Conservation (phyloP, 2,888 invertebrate species). For the Dryomyza anilis region DNA sequence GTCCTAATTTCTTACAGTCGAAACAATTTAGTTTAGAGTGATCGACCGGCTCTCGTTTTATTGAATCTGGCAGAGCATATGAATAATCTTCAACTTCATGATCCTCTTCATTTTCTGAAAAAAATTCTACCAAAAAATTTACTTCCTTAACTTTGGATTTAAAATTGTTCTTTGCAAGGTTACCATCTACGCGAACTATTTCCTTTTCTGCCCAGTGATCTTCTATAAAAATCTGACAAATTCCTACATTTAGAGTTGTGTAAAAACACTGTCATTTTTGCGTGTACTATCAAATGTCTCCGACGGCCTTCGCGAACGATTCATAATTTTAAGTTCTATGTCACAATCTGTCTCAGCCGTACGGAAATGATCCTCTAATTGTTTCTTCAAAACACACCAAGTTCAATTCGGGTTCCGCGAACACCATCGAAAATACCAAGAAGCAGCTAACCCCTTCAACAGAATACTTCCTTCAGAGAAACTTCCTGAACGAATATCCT, state of each 20-base stretch:
- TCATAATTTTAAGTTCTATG: neutral
- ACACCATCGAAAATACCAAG: neutral
- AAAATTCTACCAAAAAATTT: neutral
- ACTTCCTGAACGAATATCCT: neutral
- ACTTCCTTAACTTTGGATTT: conserved; percentile 14
- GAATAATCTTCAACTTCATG: neutral
- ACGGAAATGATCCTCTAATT: conserved; percentile 1
- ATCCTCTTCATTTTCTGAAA: neutral
- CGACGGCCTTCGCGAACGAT: neutral
- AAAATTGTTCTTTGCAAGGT: neutral
- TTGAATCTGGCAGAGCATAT: neutral
- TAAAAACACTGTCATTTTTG: neutral
- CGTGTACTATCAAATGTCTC: neutral
- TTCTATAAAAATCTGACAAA: neutral
- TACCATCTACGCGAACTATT: neutral
- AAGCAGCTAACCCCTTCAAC: neutral
- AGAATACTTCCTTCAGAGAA: neutral
- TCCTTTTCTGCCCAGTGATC: neutral
- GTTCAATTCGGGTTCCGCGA: neutral
- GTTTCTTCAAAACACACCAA: neutral
- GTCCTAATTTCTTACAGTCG: conserved; percentile 8
- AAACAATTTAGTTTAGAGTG: conserved; percentile 4
- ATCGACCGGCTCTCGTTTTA: neutral
- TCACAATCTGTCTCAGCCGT: conserved; percentile 2
- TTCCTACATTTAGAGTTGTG: neutral